phyloP scores from a whole-genome alignment of 2,113 vertebrate species.

The Conger conger region DNA sequence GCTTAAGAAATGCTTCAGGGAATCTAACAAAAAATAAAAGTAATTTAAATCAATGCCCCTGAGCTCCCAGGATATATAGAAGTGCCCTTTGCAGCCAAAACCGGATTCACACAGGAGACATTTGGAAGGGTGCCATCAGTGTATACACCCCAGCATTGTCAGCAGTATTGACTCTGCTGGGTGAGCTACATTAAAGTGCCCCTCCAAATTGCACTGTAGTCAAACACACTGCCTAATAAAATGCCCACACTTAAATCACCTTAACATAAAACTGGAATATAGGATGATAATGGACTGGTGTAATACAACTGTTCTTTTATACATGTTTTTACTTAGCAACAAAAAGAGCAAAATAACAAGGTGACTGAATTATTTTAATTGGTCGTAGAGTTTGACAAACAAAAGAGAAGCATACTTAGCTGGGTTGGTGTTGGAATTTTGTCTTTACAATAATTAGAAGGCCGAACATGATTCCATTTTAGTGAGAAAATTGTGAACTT shows the following conservation, averaged over 20 bases:
- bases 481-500: no score
- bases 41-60: not conserved
- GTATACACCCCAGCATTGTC: slow-evolving; percentile 21
- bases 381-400: not conserved
- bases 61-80: not conserved
- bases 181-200: not conserved
- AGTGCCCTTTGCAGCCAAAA: slow-evolving; percentile 1
- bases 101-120: not conserved
- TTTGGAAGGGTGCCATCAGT: slow-evolving; percentile 23
- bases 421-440: not conserved
- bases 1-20: not conserved
- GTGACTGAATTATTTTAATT: not conserved
- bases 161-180: slow-evolving; percentile 34
- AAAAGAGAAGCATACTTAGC: not conserved
- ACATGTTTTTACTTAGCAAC: not conserved
- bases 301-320: slow-evolving; percentile 7
- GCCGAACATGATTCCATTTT: no score
- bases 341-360: not conserved
- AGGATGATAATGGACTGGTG: slow-evolving; percentile 14
- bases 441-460: no score
- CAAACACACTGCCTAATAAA: slow-evolving; percentile 34
- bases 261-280: slow-evolving; percentile 10
- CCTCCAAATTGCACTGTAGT: slow-evolving; percentile 33
- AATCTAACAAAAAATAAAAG: not conserved
- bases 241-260: slow-evolving; percentile 29